Base-by-base conservation (phyloP, 2,888 invertebrate species). In the Coleophora flavipennella region DNA sequence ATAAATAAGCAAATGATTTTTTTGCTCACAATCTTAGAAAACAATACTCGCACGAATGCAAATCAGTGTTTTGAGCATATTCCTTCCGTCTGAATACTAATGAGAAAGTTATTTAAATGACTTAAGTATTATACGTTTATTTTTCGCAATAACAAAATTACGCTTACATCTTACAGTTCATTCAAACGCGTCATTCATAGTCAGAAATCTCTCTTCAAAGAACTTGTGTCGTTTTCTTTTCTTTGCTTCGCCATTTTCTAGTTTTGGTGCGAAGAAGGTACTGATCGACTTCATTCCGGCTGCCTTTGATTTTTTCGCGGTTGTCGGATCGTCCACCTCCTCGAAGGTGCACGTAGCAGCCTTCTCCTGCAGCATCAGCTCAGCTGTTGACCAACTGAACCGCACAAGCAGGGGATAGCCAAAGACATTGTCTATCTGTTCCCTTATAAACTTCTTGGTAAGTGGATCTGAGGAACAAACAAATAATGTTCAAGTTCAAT, bases 351-450 rank as follows among this genome's bases (percentile, higher is more conserved):
- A 91, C 8, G 83, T 70, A 12, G 90, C 88, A 0, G 93, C 94
- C 37, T 89, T 88, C 4, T 91, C 89, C 46, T 93, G 88, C 10
- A 99, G 70, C 51, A 95, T 90, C 34, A 89, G 89, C 44, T 91
- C 91, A 0, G 97, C 93, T 0, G 99, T 99, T 0, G 97, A 96
- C 99, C 99, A 99, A 68, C 97, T 97, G 70, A 99, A 97, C 44
- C 99, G 86, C 0, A 99, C 98, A 12, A 99, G 83, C 38, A 92
- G 89, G 0, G 98, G 95, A 73, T 92, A 99, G 0, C 99, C 99
- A 81, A 99, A 99, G 0, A 99, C 90, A 14, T 89, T 87, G 76
- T 99, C 96, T 42, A 95, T 87, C 62, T 92, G 89, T 8, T 92
- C 88, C 1, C 86, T 71, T 28, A 99, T 86, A 79, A 98, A 99